Conservation (phyloP, 2,888 invertebrate genomes). For the Andrena praecox region DNA sequence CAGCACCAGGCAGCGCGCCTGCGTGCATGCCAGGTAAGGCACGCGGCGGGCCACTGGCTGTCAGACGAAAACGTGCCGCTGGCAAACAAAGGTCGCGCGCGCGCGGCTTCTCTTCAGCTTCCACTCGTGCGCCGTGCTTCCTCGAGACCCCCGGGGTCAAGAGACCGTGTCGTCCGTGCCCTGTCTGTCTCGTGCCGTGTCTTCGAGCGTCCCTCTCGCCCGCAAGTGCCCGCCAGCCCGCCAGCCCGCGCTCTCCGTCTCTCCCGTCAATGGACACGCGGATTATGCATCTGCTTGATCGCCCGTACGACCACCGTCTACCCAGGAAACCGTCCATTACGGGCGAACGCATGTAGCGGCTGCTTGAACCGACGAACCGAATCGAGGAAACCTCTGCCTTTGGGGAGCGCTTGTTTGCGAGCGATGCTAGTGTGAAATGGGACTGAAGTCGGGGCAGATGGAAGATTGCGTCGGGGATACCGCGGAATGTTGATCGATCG, state of each 20-base stretch:
- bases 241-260: conserved; percentile 31
- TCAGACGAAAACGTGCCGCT: conserved; percentile 60
- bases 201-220: conserved; percentile 7
- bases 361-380: conserved; percentile 10
- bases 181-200: conserved; percentile 31
- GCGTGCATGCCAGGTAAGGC: conserved; percentile 41
- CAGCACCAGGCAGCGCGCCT: conserved; percentile 23
- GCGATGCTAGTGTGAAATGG: not conserved
- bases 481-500: not conserved
- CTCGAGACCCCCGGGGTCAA: conserved; percentile 58
- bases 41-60: conserved; percentile 52
- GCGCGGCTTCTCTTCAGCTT: conserved; percentile 13
- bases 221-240: not conserved
- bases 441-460: not conserved
- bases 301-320: conserved; percentile 64
- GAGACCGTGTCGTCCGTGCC: conserved; percentile 47
- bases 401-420: not conserved
- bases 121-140: conserved; percentile 30
- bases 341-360: conserved; percentile 66
- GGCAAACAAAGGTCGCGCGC: conserved; percentile 47
- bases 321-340: conserved; percentile 83
- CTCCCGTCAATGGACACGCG: conserved; percentile 52
- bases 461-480: not conserved
- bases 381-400: conserved; percentile 14
- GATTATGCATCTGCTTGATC: conserved; percentile 57